These are phyloP conservation scores for Aproaerema taeniolella DNA, from an alignment of 2,888 invertebrate genomes.

Conservation along the genomic window DNA sequence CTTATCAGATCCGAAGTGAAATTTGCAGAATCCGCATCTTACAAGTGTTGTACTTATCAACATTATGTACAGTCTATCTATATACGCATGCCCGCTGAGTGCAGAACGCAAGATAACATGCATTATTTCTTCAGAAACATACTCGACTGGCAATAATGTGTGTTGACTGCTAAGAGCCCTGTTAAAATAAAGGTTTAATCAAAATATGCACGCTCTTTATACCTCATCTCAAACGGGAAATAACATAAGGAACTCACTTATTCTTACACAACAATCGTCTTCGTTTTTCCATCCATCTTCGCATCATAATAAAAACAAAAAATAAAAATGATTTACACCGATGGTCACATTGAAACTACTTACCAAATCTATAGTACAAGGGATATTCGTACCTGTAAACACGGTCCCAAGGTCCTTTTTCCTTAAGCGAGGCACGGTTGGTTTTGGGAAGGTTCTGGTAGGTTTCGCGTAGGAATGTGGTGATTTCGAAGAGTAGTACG, in stretches of 20 bases:
- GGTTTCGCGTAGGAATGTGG: conserved; percentile 96
- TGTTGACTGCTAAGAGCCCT: conserved; percentile 78
- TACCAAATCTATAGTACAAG: conserved; percentile 44
- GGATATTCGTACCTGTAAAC: conserved; percentile 80
- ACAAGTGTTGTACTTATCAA: conserved; percentile 44
- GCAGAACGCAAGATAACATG: conserved; percentile 68
- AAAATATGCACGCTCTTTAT: conserved; percentile 66
- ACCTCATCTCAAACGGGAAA: conserved; percentile 58
- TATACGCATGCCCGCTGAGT: conserved; percentile 71
- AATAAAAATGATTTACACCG: conserved; percentile 57
- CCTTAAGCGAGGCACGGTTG: conserved; percentile 82
- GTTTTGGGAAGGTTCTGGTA: conserved; percentile 91
- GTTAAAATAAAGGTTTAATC: conserved; percentile 73
- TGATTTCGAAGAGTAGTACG: conserved; percentile 96
- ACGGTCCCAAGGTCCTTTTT: conserved; percentile 90
- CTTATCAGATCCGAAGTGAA: conserved; percentile 38
- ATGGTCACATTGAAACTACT: conserved; percentile 55
- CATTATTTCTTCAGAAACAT: conserved; percentile 72
- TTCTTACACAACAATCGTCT: conserved; percentile 73
- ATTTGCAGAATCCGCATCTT: conserved; percentile 45
- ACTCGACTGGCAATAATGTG: conserved; percentile 78
- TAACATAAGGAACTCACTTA: conserved; percentile 74
- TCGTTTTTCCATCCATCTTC: conserved; percentile 76
- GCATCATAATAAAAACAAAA: conserved; percentile 67
- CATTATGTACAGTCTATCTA: conserved; percentile 51